Percentiles rank a stretch among this genome's conserved stretches.
phyloP scores from a whole-genome alignment of 1,140 invertebrate species.

The Zaprionus ghesquierei region DNA sequence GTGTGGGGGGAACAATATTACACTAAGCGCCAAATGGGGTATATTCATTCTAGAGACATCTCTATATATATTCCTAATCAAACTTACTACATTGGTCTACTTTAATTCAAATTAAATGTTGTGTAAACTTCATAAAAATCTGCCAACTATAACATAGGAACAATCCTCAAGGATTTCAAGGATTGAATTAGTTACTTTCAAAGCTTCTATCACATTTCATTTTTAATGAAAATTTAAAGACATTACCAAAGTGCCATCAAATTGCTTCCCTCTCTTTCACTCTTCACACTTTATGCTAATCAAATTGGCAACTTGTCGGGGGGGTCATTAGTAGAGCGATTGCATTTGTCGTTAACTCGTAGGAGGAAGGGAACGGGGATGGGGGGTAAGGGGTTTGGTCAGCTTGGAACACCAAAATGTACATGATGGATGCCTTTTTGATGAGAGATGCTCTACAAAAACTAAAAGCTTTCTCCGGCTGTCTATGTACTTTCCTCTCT shows the following conservation, averaged over 20 bases:
- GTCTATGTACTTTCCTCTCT: too few species aligned
- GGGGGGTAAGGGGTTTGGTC: neutral
- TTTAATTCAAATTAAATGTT: too few species aligned
- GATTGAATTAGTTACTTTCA: too few species aligned
- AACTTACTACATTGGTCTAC: too few species aligned
- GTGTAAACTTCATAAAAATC: too few species aligned
- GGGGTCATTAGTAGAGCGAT: neutral
- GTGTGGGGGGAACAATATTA: conserved; percentile 16
- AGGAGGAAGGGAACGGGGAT: too few species aligned
- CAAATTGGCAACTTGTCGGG: conserved; percentile 34
- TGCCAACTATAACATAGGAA: too few species aligned
- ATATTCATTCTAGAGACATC: too few species aligned
- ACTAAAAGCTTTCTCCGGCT: conserved; percentile 9
- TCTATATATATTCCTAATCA: too few species aligned
- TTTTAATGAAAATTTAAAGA: too few species aligned
- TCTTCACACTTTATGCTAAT: neutral
- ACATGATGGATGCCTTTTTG: conserved; percentile 69
- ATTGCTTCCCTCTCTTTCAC: neutral
- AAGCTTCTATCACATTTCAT: too few species aligned
- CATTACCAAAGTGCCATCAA: neutral
- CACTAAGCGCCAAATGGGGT: neutral
- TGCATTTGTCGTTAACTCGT: neutral
- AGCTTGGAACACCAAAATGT: conserved; percentile 14
- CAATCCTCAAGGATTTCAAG: too few species aligned
- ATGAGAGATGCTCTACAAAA: conserved; percentile 42